These are phyloP conservation scores for Trididemnum miniatum DNA, from an alignment of 23 tunicate genomes.

Conservation along the genomic window DNA sequence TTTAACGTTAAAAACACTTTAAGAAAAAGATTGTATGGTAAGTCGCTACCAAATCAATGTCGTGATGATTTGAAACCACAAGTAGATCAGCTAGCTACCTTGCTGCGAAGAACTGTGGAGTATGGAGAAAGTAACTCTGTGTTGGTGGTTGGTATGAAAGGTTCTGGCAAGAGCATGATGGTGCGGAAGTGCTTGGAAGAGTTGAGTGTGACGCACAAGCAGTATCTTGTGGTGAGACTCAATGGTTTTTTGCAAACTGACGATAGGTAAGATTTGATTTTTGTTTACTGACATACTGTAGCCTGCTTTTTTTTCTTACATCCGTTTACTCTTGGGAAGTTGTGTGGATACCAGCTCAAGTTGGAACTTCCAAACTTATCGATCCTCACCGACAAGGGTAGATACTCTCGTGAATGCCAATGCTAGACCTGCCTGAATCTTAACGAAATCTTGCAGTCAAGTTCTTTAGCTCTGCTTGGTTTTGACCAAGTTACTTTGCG, in stretches of 20 bases:
- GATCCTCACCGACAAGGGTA: too few relatives aligned
- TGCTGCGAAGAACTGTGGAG: slow-evolving; percentile 60
- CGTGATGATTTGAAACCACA: slow-evolving; percentile 27
- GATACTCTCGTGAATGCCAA: too few relatives aligned
- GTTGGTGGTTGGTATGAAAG: slow-evolving; percentile 67
- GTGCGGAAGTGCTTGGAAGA: slow-evolving; percentile 23
- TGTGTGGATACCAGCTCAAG: not conserved
- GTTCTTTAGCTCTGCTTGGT: too few relatives aligned
- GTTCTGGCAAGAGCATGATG: slow-evolving; percentile 67
- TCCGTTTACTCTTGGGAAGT: not conserved
- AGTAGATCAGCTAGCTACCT: not conserved
- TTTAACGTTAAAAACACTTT: not conserved
- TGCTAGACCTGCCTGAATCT: too few relatives aligned
- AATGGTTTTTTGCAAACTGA: slow-evolving; percentile 87
- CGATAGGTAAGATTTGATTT: slow-evolving; percentile 58
- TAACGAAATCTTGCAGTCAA: too few relatives aligned
- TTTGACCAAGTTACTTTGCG: too few relatives aligned
- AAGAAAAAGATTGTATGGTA: slow-evolving; percentile 17
- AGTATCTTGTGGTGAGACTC: slow-evolving; percentile 50
- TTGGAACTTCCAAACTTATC: too few relatives aligned
- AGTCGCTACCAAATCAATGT: not conserved
- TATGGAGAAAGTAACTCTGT: slow-evolving; percentile 87
- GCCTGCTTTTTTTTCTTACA: not conserved
- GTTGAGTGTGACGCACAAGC: slow-evolving; percentile 25
- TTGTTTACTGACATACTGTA: not conserved